Conservation (phyloP, 2,888 invertebrate species). For the Thereva unica region DNA sequence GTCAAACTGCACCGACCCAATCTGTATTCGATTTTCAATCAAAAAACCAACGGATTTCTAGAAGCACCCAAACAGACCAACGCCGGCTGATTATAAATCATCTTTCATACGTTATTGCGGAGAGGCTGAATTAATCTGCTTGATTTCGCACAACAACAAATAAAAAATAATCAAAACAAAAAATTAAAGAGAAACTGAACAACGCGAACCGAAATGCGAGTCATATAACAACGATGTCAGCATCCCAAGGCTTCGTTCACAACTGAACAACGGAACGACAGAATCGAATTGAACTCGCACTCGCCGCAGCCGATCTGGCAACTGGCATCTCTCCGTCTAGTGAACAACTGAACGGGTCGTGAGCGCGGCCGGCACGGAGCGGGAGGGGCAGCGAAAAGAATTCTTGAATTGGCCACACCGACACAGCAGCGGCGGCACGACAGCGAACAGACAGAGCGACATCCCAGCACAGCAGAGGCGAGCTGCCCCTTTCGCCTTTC, state of each 20-base stretch:
- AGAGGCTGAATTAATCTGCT: background rate
- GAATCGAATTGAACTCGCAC: slow-evolving; percentile 5
- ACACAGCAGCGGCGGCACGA: too few species aligned
- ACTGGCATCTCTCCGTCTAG: slow-evolving; percentile 1
- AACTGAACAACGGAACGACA: slow-evolving; percentile 13
- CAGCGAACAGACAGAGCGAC: too few species aligned
- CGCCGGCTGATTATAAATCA: slow-evolving; percentile 3
- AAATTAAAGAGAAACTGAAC: slow-evolving; percentile 21
- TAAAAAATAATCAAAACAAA: slow-evolving; percentile 27
- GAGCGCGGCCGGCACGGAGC: too few species aligned
- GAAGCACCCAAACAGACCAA: too few species aligned
- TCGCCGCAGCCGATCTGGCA: slow-evolving; percentile 29
- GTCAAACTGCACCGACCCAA: too few species aligned
- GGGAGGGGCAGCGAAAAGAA: too few species aligned
- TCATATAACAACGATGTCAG: slow-evolving; percentile 27
- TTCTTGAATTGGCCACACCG: too few species aligned
- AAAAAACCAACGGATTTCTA: too few species aligned
- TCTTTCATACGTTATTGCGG: slow-evolving; percentile 5
- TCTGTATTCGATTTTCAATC: too few species aligned
- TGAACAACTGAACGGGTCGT: background rate
- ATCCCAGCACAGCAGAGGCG: too few species aligned
- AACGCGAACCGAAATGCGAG: slow-evolving; percentile 27
- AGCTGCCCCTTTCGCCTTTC: too few species aligned
- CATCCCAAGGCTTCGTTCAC: slow-evolving; percentile 32
- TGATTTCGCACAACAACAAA: slow-evolving; percentile 12